These are phyloP conservation scores for Drosophila albomicans DNA, from an alignment of 1,140 invertebrate species.

Conservation along the genomic window DNA sequence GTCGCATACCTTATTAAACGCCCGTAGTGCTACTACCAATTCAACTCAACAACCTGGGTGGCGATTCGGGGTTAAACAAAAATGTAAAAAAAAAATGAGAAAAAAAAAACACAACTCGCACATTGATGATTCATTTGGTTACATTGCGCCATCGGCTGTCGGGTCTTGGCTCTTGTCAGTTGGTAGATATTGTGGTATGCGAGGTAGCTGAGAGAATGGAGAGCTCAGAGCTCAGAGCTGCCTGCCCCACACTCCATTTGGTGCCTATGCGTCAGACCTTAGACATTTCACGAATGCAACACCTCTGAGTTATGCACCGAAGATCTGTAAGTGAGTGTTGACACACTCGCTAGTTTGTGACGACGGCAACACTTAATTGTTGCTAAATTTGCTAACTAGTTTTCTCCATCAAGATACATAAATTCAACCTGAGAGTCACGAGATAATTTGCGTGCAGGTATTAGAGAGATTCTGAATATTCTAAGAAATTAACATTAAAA, in stretches of 20 bases:
- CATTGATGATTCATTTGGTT: constrained; percentile 67
- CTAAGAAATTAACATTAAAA: no score
- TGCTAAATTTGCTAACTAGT: not conserved
- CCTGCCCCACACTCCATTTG: constrained; percentile 19
- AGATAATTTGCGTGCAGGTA: no score
- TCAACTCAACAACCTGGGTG: constrained; percentile 31
- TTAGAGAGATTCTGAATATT: no score
- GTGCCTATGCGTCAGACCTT: constrained; percentile 66
- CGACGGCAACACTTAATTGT: not conserved
- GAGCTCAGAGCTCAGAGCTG: constrained; percentile 33
- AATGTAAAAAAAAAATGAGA: not conserved
- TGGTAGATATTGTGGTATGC: constrained; percentile 38
- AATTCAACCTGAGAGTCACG: not conserved
- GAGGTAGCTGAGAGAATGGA: constrained; percentile 11
- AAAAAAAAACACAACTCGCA: constrained; percentile 5
- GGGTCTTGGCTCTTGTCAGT: not conserved
- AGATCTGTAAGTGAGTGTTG: constrained; percentile 15
- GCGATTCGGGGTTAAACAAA: constrained; percentile 20
- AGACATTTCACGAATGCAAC: constrained; percentile 48
- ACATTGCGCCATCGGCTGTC: constrained; percentile 59
- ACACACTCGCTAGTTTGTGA: not conserved
- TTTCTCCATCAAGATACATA: not conserved
- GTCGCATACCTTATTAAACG: constrained; percentile 74
- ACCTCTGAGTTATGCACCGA: constrained; percentile 7
- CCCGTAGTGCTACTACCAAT: constrained; percentile 35